A percentile compares a stretch with the other conserved stretches of the same genome.
Conservation (phyloP, 2,888 invertebrate genomes). For the Dryocosmus kuriphilus region DNA sequence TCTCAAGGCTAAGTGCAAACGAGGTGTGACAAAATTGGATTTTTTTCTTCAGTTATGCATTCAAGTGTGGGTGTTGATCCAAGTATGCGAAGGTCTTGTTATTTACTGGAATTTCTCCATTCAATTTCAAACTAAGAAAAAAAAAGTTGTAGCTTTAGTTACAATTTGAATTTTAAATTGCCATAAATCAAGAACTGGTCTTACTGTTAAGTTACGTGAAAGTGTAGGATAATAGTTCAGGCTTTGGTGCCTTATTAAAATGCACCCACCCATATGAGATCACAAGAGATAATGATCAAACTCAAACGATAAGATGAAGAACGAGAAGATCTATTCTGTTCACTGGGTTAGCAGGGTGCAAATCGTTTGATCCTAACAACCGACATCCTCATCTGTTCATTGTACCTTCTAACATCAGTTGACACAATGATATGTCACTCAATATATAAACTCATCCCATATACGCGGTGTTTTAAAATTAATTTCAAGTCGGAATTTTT, state of each 20-base stretch:
- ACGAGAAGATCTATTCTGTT: slow-evolving; percentile 64
- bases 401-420: slow-evolving; percentile 65
- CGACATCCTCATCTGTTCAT: slow-evolving; percentile 72
- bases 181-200: background rate
- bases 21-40: background rate
- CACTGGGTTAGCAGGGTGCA: slow-evolving; percentile 72
- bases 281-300: slow-evolving; percentile 20
- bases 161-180: background rate
- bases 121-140: background rate
- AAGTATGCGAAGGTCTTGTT: background rate
- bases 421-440: slow-evolving; percentile 59
- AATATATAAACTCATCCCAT: background rate
- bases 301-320: slow-evolving; percentile 61
- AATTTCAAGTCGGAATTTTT: background rate
- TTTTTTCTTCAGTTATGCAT: background rate
- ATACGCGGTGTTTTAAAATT: background rate
- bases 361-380: slow-evolving; percentile 73
- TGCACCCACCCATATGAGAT: slow-evolving; percentile 13
- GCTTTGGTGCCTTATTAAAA: background rate
- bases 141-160: background rate
- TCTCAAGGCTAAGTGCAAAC: background rate
- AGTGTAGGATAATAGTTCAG: background rate
- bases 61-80: background rate
- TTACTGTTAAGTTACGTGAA: slow-evolving; percentile 24
- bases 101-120: background rate